Conservation (phyloP, 2,113 vertebrate species). For the Arizona elegans region DNA sequence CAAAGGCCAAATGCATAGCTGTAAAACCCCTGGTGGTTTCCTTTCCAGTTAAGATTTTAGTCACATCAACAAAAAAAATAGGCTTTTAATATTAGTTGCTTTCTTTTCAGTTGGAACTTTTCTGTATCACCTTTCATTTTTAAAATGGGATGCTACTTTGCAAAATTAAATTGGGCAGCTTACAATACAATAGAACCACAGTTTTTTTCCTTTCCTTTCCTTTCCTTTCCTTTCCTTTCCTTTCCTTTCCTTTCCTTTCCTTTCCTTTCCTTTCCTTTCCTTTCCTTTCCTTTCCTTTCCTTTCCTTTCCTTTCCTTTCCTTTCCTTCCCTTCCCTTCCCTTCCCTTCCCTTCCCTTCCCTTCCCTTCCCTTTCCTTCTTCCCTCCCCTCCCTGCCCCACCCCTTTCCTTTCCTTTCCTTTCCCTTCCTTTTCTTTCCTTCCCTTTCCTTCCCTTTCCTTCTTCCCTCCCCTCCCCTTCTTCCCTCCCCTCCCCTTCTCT, state of each 20-base stretch:
- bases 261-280: no score
- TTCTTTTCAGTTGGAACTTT: background rate
- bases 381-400: no score
- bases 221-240: background rate
- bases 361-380: no score
- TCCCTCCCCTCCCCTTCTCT: fast-evolving
- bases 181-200: background rate
- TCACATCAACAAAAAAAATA: slow-evolving; percentile 22
- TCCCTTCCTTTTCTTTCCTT: no score
- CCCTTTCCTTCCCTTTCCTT: no score
- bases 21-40: background rate
- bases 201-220: background rate
- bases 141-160: background rate
- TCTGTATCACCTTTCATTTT: background rate
- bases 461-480: no score
- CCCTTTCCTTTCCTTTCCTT: no score
- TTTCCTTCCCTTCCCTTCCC: no score
- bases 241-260: background rate
- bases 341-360: no score
- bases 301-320: no score
- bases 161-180: background rate
- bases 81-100: background rate
- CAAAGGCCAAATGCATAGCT: background rate
- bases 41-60: background rate
- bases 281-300: no score